A percentile compares a stretch with the other conserved stretches of the same genome.
phyloP scores from a whole-genome alignment of 2,113 vertebrate genomes.

The Fukomys damarensis region DNA sequence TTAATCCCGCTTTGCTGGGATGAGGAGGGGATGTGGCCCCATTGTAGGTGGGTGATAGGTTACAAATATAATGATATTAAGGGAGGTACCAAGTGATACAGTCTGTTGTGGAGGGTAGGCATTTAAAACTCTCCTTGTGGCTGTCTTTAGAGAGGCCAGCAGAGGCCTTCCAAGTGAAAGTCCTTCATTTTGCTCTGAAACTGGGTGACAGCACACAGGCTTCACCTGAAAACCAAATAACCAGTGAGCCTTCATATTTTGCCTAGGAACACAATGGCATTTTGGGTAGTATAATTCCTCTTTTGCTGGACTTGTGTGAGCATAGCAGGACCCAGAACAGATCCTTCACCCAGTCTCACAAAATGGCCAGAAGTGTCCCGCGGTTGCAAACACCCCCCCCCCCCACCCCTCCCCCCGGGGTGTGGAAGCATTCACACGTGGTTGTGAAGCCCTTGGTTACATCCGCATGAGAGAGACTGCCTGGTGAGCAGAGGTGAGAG shows the following conservation, averaged over 20 bases:
- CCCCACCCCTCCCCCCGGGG: background rate
- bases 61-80: background rate
- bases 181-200: background rate
- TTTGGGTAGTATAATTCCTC: background rate
- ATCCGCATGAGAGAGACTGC: background rate
- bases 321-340: background rate
- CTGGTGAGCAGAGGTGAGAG: background rate
- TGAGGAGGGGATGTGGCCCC: background rate
- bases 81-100: background rate
- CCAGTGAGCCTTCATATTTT: background rate
- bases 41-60: background rate
- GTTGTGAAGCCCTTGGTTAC: background rate
- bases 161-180: background rate
- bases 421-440: rapidly evolving
- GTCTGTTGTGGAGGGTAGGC: background rate
- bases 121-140: background rate
- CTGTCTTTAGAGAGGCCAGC: background rate
- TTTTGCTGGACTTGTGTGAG: background rate
- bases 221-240: background rate
- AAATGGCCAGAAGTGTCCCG: background rate
- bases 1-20: background rate
- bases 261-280: background rate
- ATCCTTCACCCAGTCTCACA: background rate
- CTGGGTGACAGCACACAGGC: background rate
- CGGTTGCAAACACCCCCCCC: background rate